A percentile compares a stretch with the other conserved stretches of the same genome.
Conservation (phyloP, 2,797 vertebrate species). For the Phrynocephalus forsythii region DNA sequence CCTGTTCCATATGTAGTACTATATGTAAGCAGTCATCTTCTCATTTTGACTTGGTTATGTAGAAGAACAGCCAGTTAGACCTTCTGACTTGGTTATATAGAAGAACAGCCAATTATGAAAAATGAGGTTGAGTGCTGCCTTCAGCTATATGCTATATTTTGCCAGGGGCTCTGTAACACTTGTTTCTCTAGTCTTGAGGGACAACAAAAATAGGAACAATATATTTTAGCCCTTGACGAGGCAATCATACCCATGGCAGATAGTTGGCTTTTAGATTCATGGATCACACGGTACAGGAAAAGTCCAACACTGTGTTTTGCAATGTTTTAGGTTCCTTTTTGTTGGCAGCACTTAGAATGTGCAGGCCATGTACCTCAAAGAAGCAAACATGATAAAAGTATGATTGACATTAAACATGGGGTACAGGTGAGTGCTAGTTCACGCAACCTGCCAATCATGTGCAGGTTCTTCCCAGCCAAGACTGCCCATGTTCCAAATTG, state of each 20-base stretch:
- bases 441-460: background rate
- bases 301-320: background rate
- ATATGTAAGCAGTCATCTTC: background rate
- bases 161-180: background rate
- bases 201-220: background rate
- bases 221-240: background rate
- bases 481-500: background rate
- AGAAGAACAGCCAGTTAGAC: background rate
- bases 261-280: background rate
- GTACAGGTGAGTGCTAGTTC: background rate
- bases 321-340: background rate
- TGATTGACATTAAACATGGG: background rate
- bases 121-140: background rate
- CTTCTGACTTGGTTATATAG: background rate
- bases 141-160: background rate
- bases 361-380: background rate
- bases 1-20: background rate
- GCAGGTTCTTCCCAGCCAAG: background rate
- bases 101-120: background rate
- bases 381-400: background rate
- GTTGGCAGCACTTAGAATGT: background rate
- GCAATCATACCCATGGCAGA: background rate
- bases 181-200: background rate
- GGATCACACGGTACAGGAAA: background rate
- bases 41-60: background rate